Percentiles rank a stretch among this genome's conserved stretches.
Conservation (phyloP, 2,888 invertebrate genomes). For the Sminthurinus aureus region DNA sequence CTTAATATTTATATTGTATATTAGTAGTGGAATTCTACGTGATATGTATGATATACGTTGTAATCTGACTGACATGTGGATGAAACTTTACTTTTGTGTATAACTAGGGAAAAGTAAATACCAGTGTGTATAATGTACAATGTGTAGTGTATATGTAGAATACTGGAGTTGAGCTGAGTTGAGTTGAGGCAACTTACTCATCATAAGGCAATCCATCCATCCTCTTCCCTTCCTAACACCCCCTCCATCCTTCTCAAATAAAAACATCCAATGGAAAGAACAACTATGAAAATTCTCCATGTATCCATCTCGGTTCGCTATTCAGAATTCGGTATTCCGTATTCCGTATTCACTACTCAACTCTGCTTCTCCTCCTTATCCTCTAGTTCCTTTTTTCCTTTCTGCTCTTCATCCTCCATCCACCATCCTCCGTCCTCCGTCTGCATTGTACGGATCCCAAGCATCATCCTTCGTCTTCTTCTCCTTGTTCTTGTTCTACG, state of each 20-base stretch:
- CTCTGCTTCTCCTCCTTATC: slow-evolving; percentile 6
- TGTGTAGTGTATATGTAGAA: not conserved
- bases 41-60: not conserved
- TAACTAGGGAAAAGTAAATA: not conserved
- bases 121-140: not conserved
- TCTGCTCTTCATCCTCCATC: not conserved
- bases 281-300: slow-evolving; percentile 12
- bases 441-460: not conserved
- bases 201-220: slow-evolving; percentile 44
- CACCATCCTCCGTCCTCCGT: not conserved
- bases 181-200: slow-evolving; percentile 23
- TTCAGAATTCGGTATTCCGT: too few species aligned
- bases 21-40: not conserved
- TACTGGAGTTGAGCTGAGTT: not conserved
- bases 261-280: slow-evolving; percentile 42
- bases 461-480: slow-evolving; percentile 5
- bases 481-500: not conserved
- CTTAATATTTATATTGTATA: not conserved
- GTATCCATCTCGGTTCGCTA: not conserved
- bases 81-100: too few species aligned
- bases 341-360: not conserved
- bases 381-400: too few species aligned
- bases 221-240: slow-evolving; percentile 33
- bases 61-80: not conserved
- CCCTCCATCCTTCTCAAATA: slow-evolving; percentile 44